Base-by-base conservation (phyloP, 2,797 vertebrate genomes). In the Aplochiton taeniatus region DNA sequence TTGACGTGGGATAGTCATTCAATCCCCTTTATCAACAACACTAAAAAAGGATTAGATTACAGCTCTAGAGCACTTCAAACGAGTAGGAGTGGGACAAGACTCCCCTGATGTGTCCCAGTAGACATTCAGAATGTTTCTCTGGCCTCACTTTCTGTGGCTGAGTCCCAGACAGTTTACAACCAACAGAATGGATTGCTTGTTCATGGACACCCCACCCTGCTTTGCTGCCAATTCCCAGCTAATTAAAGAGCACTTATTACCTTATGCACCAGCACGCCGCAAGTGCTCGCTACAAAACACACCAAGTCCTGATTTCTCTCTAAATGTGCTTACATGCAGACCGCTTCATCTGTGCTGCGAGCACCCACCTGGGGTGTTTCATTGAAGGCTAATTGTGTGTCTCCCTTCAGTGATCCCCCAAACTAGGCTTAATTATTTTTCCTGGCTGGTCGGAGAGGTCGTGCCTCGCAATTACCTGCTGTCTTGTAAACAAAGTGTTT, bases 401-500 rank as follows among this genome's bases (percentile, higher is more conserved):
- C 56, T 51, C 43, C 50, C 42, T 18, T 74, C 70, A 75, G 64
- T 51, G 63, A 59, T 49, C 12, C 17, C 62, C 74, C 73, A 79
- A 73, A 73, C 9, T 63, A 67, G 61, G 73, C 57, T 69, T 74
- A 61, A 79, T 78, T 31, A 31, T 75, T 86, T 82, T 83, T 65
- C 66, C 68, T 57, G 65, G 68, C 79, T 68, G 77, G 77, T 72
- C 75, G 47, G 54, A 65, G 79, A 76, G 76, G 78, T 75, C 57
- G 17, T 69, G 80, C 49, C 65, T 74, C 11, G 55, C 82, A 86
- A 89, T 88, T 85, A 84, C 75, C 69, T 83, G 74, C 60, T 68
- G 74, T 72, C 84, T 81, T 85, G 85, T 88, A 87, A 87, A 89
- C 83, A 88, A 83, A 77, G 80, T 78, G 78, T 85, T 81, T 80